Evolutionary conservation across 2,888 invertebrate species (phyloP), one percentile per base, ranked within the genome.

Genomic region (Dioctria rufipes): DNA sequence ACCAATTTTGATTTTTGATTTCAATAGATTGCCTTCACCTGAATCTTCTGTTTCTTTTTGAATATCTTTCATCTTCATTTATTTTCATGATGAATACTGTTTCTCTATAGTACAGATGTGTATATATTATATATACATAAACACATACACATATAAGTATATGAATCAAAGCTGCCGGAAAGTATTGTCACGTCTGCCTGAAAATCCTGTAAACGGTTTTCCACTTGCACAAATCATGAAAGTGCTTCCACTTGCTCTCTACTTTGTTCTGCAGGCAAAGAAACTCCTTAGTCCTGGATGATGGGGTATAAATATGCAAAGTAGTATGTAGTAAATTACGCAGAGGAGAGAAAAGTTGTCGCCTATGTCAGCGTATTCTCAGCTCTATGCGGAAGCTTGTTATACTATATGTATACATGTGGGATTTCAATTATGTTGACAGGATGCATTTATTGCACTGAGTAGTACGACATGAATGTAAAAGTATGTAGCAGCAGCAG

Each of bases 211-310:
- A 65, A 65, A 42, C 65, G 65, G n/a, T 67, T 67, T 46, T 42
- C 46, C 67, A 67, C 67, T 67, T 67, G 46, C 67, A 67, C 67
- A 67, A 67, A 67, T 67, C 67, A 67, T 67, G 43, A 67, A 46
- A 67, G 67, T 8, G 46, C 67, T 67, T 67, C 67, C 67, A 43
- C 25, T 67, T 67, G 46, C 5, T 43, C 25, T 67, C 25, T 25
- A 42, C 67, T 42, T 67, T 67, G 43, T 67, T 49, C 46, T 43
- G 67, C 42, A 46, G 46, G 25, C 46, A 8, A 67, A 67, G 67
- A 46, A 67, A 46, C 42, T 46, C 43, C 46, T 46, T 46, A 46
- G 8, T 46, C 5, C 46, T 8, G 46, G 8, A 5, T 43, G 13
- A 43, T 37, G 65, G 4, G 39, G n/a, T 65, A 37, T 65, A 13